Percentiles rank a stretch among this genome's conserved stretches.
Conservation (phyloP, 2,113 vertebrate genomes). For the pig (Sus scrofa) region DNA sequence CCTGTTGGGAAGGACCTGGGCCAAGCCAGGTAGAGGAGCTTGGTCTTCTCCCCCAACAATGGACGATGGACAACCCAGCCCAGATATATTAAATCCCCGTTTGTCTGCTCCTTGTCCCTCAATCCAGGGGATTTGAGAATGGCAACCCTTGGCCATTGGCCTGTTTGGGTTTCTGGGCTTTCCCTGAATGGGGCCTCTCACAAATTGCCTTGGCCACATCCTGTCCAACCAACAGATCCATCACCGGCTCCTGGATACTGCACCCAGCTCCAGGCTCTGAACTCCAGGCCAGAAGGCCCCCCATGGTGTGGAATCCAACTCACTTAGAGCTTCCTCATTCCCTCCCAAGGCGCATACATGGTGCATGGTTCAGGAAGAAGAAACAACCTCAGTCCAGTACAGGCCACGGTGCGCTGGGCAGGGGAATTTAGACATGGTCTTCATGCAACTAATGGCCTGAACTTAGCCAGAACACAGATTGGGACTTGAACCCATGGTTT, state of each 20-base stretch:
- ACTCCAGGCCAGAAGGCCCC: neutral
- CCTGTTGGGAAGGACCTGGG: neutral
- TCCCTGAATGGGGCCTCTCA: neutral
- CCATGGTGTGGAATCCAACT: accelerated
- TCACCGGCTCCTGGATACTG: neutral
- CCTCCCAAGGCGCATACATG: neutral
- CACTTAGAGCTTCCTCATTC: neutral
- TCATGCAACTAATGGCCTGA: too few species aligned
- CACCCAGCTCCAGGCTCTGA: neutral
- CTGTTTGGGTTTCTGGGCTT: neutral
- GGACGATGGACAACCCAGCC: accelerated
- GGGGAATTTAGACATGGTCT: neutral
- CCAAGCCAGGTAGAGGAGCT: accelerated
- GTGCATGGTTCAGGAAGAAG: accelerated
- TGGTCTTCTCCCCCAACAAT: too few species aligned
- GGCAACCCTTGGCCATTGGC: too few species aligned
- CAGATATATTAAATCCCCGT: too few species aligned
- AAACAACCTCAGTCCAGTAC: accelerated
- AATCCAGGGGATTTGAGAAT: neutral
- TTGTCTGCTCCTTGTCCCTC: neutral
- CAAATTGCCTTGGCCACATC: neutral
- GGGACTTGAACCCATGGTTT: too few species aligned
- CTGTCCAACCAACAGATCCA: too few species aligned
- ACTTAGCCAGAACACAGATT: too few species aligned
- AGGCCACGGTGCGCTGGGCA: accelerated